These are phyloP conservation scores for Habropoda laboriosa DNA, from an alignment of 1,140 invertebrate species.

Conservation along the genomic window DNA sequence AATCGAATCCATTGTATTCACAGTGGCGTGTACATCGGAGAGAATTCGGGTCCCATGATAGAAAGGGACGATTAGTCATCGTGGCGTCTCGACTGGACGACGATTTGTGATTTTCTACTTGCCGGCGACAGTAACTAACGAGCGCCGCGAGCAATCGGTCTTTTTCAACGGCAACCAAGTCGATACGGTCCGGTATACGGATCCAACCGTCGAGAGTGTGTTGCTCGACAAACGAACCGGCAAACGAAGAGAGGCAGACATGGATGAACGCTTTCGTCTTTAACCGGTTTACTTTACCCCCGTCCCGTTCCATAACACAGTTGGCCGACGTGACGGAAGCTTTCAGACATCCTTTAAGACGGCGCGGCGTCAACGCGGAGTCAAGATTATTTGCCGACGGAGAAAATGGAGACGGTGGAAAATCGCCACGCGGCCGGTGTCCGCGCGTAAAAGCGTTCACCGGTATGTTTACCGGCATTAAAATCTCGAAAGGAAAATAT, in stretches of 20 bases:
- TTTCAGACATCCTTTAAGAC: conserved; percentile 17
- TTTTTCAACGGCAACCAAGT: conserved; percentile 34
- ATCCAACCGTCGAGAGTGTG: background rate
- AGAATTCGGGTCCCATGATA: background rate
- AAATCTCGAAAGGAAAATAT: conserved; percentile 9
- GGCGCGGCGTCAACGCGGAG: background rate
- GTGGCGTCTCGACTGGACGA: conserved; percentile 26
- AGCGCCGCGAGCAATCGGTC: conserved; percentile 50
- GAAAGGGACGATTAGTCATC: conserved; percentile 56
- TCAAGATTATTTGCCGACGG: background rate
- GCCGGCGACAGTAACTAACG: conserved; percentile 51
- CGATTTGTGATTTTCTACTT: conserved; percentile 51
- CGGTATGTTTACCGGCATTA: background rate
- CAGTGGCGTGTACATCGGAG: background rate
- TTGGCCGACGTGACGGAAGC: background rate
- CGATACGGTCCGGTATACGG: conserved; percentile 16
- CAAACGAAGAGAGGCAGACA: background rate
- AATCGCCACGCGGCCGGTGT: no score
- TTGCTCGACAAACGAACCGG: background rate
- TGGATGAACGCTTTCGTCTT: background rate
- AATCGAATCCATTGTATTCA: background rate
- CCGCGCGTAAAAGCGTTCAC: background rate
- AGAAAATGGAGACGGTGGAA: background rate
- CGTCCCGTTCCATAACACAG: background rate
- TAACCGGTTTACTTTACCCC: conserved; percentile 4